Base-by-base conservation (phyloP, 2,797 vertebrate genomes). In the Sciaenops ocellatus region DNA sequence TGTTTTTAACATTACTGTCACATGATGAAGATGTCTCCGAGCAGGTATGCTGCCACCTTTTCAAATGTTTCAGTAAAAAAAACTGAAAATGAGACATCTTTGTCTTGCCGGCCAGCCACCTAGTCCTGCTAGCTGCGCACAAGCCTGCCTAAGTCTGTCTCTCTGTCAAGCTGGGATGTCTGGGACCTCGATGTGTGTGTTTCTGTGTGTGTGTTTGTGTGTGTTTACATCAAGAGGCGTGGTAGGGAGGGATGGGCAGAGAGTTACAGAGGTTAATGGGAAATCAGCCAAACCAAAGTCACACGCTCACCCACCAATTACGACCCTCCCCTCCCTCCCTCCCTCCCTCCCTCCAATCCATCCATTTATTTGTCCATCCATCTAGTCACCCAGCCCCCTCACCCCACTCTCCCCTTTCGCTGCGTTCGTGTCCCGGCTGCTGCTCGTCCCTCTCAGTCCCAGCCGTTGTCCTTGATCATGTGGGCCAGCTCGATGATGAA, bases 391-490 rank as follows among this genome's bases (percentile, higher is more conserved):
- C 70, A 41, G 65, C 13, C 42, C 42, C 62, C 47, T 47, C 6
- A 10, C 54, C 69, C 70, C 47, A 51, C 65, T 6, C 56, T 56
- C 50, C 22, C 52, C 42, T 50, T 20, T 60, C 64, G 10, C 30
- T 82, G 85, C 28, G 24, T 76, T 91, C 16, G 63, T 79, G 82
- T 83, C 41, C 2, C 26, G 69, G 76, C 74, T 66, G 79, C 65
- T 86, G 79, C 65, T 85, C 44, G 44, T 79, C 71, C 60, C 80
- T 99, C 97, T 99, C 97, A 99, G 94, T 99, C 98, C 98, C 98
- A 99, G 95, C 98, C 98, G 69, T 99, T 99, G 96, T 99, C 98
- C 95, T 99, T 99, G 96, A 99, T 99, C 98, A 99, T 99, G 96
- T 99, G 98, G 86, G 98, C 98, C 93, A 99, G 95, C 95, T 99